Percentiles rank a stretch among this genome's conserved stretches.
Conservation (phyloP, 2,797 vertebrate genomes). For the Steatocranus sp. region DNA sequence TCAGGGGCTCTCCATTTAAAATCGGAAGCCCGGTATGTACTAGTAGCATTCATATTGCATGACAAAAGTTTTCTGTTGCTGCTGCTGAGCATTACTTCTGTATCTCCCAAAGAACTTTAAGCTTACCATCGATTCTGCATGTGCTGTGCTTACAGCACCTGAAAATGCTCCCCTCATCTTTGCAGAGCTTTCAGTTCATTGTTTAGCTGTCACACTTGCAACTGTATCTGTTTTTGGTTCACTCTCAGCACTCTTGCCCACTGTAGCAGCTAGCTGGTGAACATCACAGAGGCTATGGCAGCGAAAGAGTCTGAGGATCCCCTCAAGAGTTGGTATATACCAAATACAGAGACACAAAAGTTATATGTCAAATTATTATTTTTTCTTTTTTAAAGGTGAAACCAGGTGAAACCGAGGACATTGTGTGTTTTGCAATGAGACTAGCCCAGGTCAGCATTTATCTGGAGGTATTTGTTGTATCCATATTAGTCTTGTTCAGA, state of each 20-base stretch:
- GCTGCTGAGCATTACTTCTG: background rate
- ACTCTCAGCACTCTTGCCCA: background rate
- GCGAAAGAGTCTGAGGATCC: background rate
- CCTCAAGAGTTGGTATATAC: background rate
- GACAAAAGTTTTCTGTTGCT: background rate
- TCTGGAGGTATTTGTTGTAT: background rate
- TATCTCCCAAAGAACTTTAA: background rate
- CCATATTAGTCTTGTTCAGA: background rate
- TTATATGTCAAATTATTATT: background rate
- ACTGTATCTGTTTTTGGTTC: background rate
- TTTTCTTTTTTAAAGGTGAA: background rate
- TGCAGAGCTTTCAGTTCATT: background rate
- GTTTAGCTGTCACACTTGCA: background rate
- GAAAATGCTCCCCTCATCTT: background rate
- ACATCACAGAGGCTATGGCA: background rate
- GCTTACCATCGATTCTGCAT: background rate
- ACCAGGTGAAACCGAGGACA: background rate
- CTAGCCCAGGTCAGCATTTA: background rate
- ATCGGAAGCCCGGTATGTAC: rapidly evolving
- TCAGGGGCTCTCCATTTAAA: background rate
- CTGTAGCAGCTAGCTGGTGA: background rate
- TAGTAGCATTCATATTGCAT: background rate
- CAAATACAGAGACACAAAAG: background rate
- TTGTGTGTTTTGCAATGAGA: background rate
- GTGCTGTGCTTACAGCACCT: background rate